Conservation (phyloP, 1,140 invertebrate genomes). For the Aleiodes sp. region DNA sequence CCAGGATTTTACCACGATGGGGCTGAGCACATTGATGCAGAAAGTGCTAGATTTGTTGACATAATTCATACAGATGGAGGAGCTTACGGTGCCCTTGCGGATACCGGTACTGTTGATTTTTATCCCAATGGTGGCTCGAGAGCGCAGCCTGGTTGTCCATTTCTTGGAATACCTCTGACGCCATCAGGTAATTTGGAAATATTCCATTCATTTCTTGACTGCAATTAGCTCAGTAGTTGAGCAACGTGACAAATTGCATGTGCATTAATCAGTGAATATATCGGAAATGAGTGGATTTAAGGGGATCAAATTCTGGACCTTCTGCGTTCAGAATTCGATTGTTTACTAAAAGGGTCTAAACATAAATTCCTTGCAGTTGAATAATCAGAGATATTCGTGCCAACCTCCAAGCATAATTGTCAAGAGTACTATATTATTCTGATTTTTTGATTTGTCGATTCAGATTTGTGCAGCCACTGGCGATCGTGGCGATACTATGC, state of each 20-base stretch:
- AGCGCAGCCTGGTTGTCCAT: slow-evolving; percentile 69
- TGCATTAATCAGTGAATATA: no score
- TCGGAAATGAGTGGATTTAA: no score
- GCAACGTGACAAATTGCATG: no score
- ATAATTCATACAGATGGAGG: slow-evolving; percentile 76
- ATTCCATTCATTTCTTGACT: neutral
- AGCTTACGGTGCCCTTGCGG: slow-evolving; percentile 66
- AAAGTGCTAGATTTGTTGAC: slow-evolving; percentile 74
- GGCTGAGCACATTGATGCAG: slow-evolving; percentile 71
- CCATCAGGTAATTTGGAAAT: slow-evolving; percentile 54
- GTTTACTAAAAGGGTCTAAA: no score
- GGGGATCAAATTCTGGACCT: no score
- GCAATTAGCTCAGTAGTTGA: no score
- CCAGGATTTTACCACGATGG: slow-evolving; percentile 69
- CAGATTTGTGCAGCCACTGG: slow-evolving; percentile 73
- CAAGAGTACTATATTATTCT: neutral
- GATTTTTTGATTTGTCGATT: slow-evolving; percentile 23
- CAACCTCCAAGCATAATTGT: no score
- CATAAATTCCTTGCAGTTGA: no score
- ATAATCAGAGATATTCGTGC: no score
- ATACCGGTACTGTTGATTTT: slow-evolving; percentile 71
- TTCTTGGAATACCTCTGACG: slow-evolving; percentile 49
- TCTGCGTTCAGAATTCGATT: no score
- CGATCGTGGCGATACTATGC: slow-evolving; percentile 71
- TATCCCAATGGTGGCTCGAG: slow-evolving; percentile 71